Evolutionary conservation across 2,888 invertebrate species (phyloP).

Genomic region (Apodemia hepburni): DNA sequence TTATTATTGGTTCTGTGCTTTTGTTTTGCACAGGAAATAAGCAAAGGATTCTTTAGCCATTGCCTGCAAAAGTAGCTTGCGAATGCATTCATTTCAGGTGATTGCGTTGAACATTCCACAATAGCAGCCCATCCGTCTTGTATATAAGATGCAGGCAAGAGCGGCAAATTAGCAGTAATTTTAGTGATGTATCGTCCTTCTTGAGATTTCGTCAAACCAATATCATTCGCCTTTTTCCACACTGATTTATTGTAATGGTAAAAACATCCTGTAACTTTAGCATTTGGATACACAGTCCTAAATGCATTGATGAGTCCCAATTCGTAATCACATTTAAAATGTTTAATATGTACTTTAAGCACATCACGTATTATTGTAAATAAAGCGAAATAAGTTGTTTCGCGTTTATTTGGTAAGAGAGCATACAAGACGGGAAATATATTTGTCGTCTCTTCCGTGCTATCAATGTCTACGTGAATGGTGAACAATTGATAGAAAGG

Average conservation of each 20-base stretch:
- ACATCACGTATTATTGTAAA: conserved; percentile 1
- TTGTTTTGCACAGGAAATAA: conserved; percentile 1
- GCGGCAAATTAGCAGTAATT: neutral
- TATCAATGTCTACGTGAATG: conserved; percentile 11
- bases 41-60: conserved; percentile 3
- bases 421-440: conserved; percentile 11
- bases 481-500: conserved; percentile 14
- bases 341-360: neutral
- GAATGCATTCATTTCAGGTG: neutral
- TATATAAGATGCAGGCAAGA: neutral
- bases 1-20: neutral
- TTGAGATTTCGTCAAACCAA: neutral
- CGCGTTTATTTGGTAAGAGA: conserved; percentile 9
- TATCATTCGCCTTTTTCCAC: conserved; percentile 2
- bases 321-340: conserved; percentile 16
- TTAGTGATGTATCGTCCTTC: neutral
- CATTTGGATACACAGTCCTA: conserved; percentile 7
- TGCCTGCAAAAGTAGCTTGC: neutral
- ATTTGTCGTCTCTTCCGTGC: neutral
- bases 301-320: conserved; percentile 3
- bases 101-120: conserved; percentile 6
- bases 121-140: neutral
- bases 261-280: conserved; percentile 15
- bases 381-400: conserved; percentile 4
- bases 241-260: conserved; percentile 16